Conservation (phyloP, 2,888 invertebrate genomes). For the Drosophila picticornis region DNA sequence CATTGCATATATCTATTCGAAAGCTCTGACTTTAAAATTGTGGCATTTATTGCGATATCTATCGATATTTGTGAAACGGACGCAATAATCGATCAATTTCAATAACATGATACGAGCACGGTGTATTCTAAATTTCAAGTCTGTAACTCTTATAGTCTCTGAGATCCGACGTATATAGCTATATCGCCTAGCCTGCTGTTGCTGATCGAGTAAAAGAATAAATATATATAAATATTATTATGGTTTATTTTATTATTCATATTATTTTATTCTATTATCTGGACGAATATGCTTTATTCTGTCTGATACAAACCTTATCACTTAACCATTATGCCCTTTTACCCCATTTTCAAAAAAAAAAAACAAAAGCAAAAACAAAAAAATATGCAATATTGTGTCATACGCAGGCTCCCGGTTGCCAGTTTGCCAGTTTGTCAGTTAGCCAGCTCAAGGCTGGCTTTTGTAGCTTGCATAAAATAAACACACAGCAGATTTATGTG, state of each 20-base stretch:
- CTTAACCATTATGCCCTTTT: background rate
- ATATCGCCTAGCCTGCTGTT: background rate
- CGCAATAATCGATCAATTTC: no score
- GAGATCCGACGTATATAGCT: background rate
- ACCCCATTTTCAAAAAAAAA: background rate
- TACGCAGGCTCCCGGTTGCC: constrained; percentile 24
- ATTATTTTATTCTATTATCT: background rate
- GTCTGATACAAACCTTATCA: background rate
- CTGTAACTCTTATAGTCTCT: no score
- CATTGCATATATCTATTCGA: no score
- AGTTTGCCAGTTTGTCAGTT: constrained; percentile 1
- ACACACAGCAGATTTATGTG: constrained; percentile 63
- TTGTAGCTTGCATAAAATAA: constrained; percentile 46
- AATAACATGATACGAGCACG: no score
- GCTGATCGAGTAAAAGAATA: background rate
- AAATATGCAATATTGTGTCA: constrained; percentile 47
- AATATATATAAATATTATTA: no score
- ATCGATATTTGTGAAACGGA: no score
- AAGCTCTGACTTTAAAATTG: no score
- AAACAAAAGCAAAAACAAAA: constrained; percentile 4
- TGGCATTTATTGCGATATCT: no score
- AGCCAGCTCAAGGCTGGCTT: constrained; percentile 61
- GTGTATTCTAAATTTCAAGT: no score
- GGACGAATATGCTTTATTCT: background rate
- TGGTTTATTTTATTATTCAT: background rate